Base-by-base conservation (phyloP, 1,140 invertebrate species). In the Zaprionus inermis region DNA sequence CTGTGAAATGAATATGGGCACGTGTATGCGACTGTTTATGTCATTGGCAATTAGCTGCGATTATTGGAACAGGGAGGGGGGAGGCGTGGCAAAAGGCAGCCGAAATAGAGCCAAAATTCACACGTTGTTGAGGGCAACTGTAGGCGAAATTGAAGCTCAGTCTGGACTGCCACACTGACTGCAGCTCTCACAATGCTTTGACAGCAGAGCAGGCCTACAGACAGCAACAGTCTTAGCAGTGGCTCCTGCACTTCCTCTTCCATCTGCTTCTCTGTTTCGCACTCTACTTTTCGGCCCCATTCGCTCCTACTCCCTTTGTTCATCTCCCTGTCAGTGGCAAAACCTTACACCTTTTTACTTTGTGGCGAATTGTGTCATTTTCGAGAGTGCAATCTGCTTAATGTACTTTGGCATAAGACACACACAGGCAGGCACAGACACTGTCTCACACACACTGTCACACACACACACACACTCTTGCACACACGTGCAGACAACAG, bases 341-440 rank as follows among this genome's bases (percentile, higher is more conserved):
- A 59, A 54, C 46, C 65, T 59, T 49, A 63, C 57, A 57, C 64
- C 68, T 46, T 66, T 72, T 69, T 49, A 61, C 61, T 73, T 69
- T 72, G 68, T 65, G 73, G 66, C 58, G 59, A 77, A 79, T 78
- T 65, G 80, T 84, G 80, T 88, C 84, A 84, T 81, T 89, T 81
- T 70, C 77, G 58, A 84, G 75, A 88, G 84, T 89, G 84, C 84
- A 89, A 89, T 89, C 75, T 89, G 81, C 84, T 76, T 89, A 90
- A 89, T 89, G 84, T 89, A 84, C 78, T 84, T 78, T 69, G 67
- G 44, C 71, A 68, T 55, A 58, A 75, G 66, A 65, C 30, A 59
- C 54, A 75, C 65, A 68, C 65, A 72, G 9, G 51, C 14, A 66
- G 30, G 70, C 16, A 32, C 57, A 49, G n/a, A n/a, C n/a, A n/a